A percentile compares a stretch with the other conserved stretches of the same genome.
Evolutionary conservation across 2,113 vertebrate species (phyloP).

Genomic region (Labeo catla): DNA sequence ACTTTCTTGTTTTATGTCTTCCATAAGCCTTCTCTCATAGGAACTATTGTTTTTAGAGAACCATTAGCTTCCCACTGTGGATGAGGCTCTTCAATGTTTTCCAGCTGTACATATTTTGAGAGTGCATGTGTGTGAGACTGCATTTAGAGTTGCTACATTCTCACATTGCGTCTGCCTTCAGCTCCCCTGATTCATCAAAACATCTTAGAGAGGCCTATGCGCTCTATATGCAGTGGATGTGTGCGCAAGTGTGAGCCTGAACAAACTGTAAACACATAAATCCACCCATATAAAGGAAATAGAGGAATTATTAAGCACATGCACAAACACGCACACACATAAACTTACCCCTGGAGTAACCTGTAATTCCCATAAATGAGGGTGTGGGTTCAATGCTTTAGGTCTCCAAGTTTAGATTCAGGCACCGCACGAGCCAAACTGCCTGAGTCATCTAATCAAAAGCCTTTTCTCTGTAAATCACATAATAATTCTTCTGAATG

Average conservation of each 20-base stretch:
- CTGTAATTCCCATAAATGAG: conserved; percentile 32
- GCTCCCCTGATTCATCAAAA: conserved; percentile 14
- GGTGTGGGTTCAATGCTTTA: conserved; percentile 23
- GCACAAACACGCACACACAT: background rate
- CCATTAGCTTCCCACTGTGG: conserved; percentile 12
- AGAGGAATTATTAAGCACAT: conserved; percentile 23
- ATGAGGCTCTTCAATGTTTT: conserved; percentile 23
- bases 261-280: conserved; percentile 20
- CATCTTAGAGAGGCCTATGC: background rate
- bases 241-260: conserved; percentile 16
- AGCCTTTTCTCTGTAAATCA: conserved; percentile 5
- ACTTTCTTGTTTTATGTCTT: background rate
- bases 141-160: background rate
- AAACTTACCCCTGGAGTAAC: conserved; percentile 22
- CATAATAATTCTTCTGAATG: conserved; percentile 40
- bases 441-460: conserved; percentile 31
- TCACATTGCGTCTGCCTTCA: background rate
- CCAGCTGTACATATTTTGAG: conserved; percentile 27
- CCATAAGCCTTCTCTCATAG: conserved; percentile 43
- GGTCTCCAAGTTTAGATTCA: conserved; percentile 10
- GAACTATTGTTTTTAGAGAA: conserved; percentile 40
- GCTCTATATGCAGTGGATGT: background rate
- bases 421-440: conserved; percentile 6
- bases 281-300: conserved; percentile 3
- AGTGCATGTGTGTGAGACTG: conserved; percentile 18